Evolutionary conservation across 2,797 vertebrate species (phyloP).

Genomic region (Pitangus sulphuratus): DNA sequence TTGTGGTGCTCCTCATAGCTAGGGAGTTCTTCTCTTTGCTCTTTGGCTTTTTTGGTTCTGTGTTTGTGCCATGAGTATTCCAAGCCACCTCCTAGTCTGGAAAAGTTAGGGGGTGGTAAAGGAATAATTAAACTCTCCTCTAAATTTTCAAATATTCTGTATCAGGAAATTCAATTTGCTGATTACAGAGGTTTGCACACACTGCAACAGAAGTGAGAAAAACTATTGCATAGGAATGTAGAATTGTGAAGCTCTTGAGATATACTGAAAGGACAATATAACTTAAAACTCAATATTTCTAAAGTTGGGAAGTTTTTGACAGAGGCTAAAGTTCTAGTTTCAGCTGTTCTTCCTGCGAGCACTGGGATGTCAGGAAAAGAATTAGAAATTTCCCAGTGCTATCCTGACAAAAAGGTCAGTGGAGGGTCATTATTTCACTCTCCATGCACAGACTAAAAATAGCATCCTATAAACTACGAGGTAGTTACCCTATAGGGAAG

Average conservation of each 20-base stretch:
- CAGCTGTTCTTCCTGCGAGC: not conserved
- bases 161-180: not conserved
- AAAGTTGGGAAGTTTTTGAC: not conserved
- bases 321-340: not conserved
- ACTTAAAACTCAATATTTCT: not conserved
- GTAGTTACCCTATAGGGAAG: not conserved
- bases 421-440: not conserved
- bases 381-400: not conserved
- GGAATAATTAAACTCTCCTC: not conserved
- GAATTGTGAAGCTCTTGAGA: not conserved
- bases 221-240: not conserved
- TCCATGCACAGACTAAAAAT: not conserved
- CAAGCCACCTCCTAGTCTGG: not conserved
- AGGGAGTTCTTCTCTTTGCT: not conserved
- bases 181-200: not conserved
- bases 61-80: not conserved
- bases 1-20: fast-evolving
- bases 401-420: not conserved
- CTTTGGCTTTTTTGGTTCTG: fast-evolving
- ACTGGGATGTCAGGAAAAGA: not conserved
- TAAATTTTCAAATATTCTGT: not conserved
- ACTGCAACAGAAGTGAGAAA: not conserved
- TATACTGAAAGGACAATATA: not conserved
- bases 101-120: not conserved
- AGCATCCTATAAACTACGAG: not conserved